These are phyloP conservation scores for Lamproptera curius DNA, from an alignment of 2,888 invertebrate species.

Conservation along the genomic window DNA sequence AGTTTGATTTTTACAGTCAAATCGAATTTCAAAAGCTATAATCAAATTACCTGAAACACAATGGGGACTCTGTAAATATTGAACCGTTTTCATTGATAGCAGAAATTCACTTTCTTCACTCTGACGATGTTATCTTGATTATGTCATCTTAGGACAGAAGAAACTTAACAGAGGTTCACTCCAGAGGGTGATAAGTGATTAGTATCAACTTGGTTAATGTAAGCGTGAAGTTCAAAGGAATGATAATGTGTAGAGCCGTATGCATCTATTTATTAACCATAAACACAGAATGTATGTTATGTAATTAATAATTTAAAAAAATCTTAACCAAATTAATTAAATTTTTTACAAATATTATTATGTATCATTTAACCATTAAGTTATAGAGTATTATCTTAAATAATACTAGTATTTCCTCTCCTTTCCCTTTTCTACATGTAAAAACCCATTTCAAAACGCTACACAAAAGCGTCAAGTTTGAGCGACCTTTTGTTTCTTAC, in stretches of 20 bases:
- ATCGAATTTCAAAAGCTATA: too few relatives aligned
- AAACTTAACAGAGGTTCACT: conserved; percentile 37
- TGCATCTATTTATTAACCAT: background rate
- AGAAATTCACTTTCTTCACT: background rate
- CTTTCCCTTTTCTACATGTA: background rate
- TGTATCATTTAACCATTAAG: too few relatives aligned
- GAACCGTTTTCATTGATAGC: too few relatives aligned
- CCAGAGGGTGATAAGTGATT: conserved; percentile 35
- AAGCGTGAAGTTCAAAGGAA: conserved; percentile 10
- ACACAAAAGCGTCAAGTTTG: conserved; percentile 9
- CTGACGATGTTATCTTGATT: conserved; percentile 31
- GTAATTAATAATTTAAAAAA: too few relatives aligned
- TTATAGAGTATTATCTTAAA: too few relatives aligned
- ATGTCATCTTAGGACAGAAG: conserved; percentile 38
- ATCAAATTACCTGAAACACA: too few relatives aligned
- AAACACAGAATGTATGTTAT: too few relatives aligned
- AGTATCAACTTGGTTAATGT: conserved; percentile 23
- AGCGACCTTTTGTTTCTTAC: conserved; percentile 10
- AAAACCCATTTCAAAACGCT: conserved; percentile 8
- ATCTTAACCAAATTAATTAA: too few relatives aligned
- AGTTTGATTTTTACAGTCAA: too few relatives aligned
- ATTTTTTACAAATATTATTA: too few relatives aligned
- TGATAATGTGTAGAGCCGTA: background rate
- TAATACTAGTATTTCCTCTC: too few relatives aligned
- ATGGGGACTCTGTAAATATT: too few relatives aligned